Evolutionary conservation across 2,797 vertebrate genomes (phyloP).

Genomic region (Tapirus indicus): DNA sequence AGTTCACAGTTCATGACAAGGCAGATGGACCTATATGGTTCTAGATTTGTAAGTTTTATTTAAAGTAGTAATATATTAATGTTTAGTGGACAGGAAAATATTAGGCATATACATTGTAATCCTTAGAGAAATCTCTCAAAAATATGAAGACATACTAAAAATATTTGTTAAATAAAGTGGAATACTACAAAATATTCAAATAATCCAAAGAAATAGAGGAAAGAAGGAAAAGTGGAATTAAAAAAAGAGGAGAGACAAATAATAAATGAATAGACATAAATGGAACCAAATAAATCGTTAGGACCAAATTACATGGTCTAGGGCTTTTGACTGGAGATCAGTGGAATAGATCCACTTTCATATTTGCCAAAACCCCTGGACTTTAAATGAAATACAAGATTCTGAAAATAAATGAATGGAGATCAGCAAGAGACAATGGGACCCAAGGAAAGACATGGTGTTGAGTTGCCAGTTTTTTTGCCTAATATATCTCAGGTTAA

Average conservation of each 20-base stretch:
- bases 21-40: neutral
- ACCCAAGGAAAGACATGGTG: neutral
- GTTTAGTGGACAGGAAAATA: neutral
- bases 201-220: too few relatives aligned
- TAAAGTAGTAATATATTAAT: neutral
- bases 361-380: neutral
- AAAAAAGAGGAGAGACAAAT: neutral
- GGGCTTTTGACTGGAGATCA: neutral
- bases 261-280: neutral
- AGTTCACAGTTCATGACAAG: neutral
- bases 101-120: too few relatives aligned
- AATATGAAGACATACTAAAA: too few relatives aligned
- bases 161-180: too few relatives aligned
- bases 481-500: neutral
- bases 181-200: too few relatives aligned
- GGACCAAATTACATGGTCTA: too few relatives aligned
- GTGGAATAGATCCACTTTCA: neutral
- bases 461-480: neutral
- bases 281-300: neutral
- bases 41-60: neutral
- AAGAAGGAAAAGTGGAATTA: too few relatives aligned
- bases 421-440: neutral
- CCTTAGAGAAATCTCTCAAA: too few relatives aligned
- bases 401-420: neutral
- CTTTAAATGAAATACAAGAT: neutral